phyloP scores from a whole-genome alignment of 2,113 vertebrate species.

The Larimichthys polyactis region DNA sequence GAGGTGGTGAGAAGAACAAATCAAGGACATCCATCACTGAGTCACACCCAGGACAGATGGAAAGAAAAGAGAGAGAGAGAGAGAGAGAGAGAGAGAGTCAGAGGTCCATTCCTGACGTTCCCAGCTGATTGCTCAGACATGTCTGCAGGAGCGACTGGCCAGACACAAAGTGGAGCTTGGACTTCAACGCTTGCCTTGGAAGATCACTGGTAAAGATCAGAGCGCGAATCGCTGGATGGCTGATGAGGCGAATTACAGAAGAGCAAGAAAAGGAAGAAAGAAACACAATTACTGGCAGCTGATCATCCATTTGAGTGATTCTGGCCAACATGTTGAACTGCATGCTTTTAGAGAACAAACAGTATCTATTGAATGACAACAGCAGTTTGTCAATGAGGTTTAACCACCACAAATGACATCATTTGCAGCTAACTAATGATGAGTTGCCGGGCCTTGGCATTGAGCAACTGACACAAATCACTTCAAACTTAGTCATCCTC shows the following conservation, averaged over 20 bases:
- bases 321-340: slow-evolving; percentile 19
- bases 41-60: slow-evolving; percentile 43
- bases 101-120: slow-evolving; percentile 45
- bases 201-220: slow-evolving; percentile 20
- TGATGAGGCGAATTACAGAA: slow-evolving; percentile 1
- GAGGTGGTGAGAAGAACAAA: slow-evolving; percentile 39
- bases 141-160: slow-evolving; percentile 18
- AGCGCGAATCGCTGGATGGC: not conserved
- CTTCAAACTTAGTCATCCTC: slow-evolving; percentile 69
- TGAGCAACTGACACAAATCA: slow-evolving; percentile 67
- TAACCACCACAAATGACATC: slow-evolving; percentile 62
- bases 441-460: slow-evolving; percentile 71
- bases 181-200: not conserved
- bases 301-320: slow-evolving; percentile 7
- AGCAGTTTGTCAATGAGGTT: slow-evolving; percentile 47
- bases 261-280: not conserved
- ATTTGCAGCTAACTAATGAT: slow-evolving; percentile 69
- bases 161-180: slow-evolving; percentile 14
- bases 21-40: slow-evolving; percentile 55
- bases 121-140: slow-evolving; percentile 25
- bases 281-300: slow-evolving; percentile 1
- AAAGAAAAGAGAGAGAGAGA: slow-evolving; percentile 26
- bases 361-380: slow-evolving; percentile 45
- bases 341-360: slow-evolving; percentile 33
- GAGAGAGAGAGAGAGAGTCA: slow-evolving; percentile 28